phyloP scores from a whole-genome alignment of 2,797 vertebrate genomes.

The Cynodonichthys magdalenae region DNA sequence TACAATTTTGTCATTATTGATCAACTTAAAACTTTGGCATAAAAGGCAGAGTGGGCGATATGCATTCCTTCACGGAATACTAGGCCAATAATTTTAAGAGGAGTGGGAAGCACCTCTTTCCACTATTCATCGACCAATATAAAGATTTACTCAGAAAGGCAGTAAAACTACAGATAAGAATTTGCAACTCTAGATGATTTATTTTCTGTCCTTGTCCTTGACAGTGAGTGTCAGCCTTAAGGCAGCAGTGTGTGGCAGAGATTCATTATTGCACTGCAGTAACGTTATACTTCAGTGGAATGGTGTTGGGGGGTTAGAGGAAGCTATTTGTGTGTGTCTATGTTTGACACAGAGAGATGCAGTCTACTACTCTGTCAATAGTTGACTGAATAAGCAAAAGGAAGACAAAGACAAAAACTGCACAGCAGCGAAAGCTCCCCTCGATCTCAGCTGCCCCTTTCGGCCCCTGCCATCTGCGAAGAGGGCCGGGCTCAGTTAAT shows the following conservation, averaged over 20 bases:
- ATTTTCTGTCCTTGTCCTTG: slow-evolving; percentile 28
- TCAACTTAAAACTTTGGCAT: too few relatives aligned
- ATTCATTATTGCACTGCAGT: slow-evolving; percentile 54
- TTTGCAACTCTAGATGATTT: slow-evolving; percentile 8
- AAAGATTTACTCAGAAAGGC: slow-evolving; percentile 11
- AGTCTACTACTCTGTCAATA: slow-evolving; percentile 16
- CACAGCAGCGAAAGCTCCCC: slow-evolving; percentile 7
- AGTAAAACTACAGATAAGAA: slow-evolving; percentile 6
- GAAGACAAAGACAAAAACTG: slow-evolving; percentile 13
- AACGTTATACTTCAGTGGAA: slow-evolving; percentile 32
- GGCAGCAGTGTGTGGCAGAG: slow-evolving; percentile 35
- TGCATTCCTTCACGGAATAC: too few relatives aligned
- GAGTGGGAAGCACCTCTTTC: background rate
- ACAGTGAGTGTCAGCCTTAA: slow-evolving; percentile 28
- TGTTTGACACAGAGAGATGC: slow-evolving; percentile 23
- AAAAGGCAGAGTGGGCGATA: too few relatives aligned
- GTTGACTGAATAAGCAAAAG: slow-evolving; percentile 18
- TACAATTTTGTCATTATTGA: too few relatives aligned
- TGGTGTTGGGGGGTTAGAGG: slow-evolving; percentile 11
- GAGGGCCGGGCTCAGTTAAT: slow-evolving; percentile 46
- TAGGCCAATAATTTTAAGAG: background rate
- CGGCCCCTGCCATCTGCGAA: slow-evolving; percentile 27
- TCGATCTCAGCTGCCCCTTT: slow-evolving; percentile 18
- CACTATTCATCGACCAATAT: background rate
- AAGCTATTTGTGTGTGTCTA: slow-evolving; percentile 24